phyloP scores from a whole-genome alignment of 2,888 invertebrate species.

The Acrobasis consociella region DNA sequence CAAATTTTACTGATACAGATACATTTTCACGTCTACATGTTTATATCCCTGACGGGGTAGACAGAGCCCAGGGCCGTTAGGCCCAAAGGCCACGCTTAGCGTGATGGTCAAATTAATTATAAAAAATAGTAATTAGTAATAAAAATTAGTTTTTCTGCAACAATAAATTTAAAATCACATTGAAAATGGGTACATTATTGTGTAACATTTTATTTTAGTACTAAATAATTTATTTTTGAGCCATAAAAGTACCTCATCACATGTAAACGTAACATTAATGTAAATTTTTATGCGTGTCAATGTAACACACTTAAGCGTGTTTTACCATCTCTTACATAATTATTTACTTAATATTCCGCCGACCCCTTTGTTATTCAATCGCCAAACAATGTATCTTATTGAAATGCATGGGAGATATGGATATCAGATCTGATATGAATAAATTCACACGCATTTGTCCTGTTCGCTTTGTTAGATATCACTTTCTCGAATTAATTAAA shows the following conservation, averaged over 20 bases:
- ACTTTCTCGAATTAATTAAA: neutral
- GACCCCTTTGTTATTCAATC: conserved; percentile 10
- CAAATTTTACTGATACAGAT: too few species aligned
- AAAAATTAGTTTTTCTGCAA: too few species aligned
- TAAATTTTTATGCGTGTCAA: neutral
- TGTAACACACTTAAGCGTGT: neutral
- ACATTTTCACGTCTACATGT: too few species aligned
- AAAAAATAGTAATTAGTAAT: too few species aligned
- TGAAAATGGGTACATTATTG: too few species aligned
- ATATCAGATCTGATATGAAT: conserved; percentile 7
- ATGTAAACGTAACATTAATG: neutral
- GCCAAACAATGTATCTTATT: conserved; percentile 9
- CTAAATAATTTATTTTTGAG: too few species aligned
- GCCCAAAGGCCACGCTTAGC: too few species aligned
- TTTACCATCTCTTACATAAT: conserved; percentile 7
- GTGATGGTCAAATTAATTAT: too few species aligned
- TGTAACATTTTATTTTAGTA: too few species aligned
- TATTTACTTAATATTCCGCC: conserved; percentile 5
- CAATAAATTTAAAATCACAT: too few species aligned
- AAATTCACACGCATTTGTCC: neutral
- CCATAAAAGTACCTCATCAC: neutral
- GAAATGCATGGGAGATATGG: neutral
- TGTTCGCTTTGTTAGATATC: neutral
- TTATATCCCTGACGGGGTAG: too few species aligned
- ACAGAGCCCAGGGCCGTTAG: too few species aligned